Conservation (phyloP, 2,888 invertebrate genomes). For the Stenodera caucasica region DNA sequence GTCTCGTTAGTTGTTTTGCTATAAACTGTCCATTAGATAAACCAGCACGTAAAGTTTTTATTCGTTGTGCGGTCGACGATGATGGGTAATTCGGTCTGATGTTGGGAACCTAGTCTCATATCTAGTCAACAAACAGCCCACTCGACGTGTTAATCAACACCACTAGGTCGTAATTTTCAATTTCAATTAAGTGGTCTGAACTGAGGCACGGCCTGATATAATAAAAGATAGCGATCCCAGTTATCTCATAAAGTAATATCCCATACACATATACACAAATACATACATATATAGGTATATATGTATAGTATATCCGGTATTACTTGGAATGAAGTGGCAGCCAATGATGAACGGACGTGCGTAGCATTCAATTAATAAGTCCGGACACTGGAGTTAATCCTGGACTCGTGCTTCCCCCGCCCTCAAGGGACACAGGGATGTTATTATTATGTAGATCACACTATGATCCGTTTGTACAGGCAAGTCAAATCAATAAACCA, state of each 20-base stretch:
- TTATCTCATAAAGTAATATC: constrained; percentile 52
- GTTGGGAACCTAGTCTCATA: constrained; percentile 24
- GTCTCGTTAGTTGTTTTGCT: constrained; percentile 3
- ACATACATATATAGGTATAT: constrained; percentile 25
- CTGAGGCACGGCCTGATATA: constrained; percentile 45
- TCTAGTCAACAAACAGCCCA: constrained; percentile 30
- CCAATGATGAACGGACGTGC: constrained; percentile 56
- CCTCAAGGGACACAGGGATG: constrained; percentile 50
- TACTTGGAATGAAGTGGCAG: constrained; percentile 53
- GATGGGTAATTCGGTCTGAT: constrained; percentile 22
- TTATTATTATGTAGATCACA: constrained; percentile 59
- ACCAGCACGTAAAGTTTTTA: constrained; percentile 34
- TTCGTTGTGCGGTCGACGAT: constrained; percentile 20
- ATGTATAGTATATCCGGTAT: constrained; percentile 42
- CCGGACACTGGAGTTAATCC: constrained; percentile 54
- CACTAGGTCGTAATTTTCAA: constrained; percentile 49
- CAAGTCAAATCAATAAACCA: constrained; percentile 51
- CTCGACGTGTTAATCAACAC: constrained; percentile 40
- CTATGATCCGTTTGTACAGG: constrained; percentile 55
- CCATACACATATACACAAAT: constrained; percentile 39
- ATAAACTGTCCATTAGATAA: constrained; percentile 30
- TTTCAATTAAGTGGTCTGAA: constrained; percentile 50
- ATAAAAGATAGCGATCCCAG: constrained; percentile 52
- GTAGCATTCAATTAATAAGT: constrained; percentile 57
- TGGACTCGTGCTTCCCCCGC: constrained; percentile 47